Evolutionary conservation across 1,140 invertebrate species (phyloP).

Genomic region (Frieseomelitta varia): DNA sequence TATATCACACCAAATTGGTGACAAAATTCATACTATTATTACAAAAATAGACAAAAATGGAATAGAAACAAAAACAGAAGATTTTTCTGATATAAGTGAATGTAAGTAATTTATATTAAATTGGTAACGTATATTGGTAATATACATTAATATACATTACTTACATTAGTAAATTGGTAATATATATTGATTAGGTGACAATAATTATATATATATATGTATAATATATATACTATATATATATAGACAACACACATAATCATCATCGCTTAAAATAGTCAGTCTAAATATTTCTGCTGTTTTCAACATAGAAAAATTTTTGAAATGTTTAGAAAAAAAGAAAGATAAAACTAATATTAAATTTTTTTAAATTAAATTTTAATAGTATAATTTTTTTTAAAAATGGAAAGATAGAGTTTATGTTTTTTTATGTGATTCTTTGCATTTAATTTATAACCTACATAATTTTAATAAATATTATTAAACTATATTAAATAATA

Average conservation of each 20-base stretch:
- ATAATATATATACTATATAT: too few relatives aligned
- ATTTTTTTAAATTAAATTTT: background rate
- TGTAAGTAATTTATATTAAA: constrained; percentile 66
- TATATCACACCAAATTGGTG: constrained; percentile 77
- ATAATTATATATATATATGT: background rate
- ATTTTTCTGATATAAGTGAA: constrained; percentile 80
- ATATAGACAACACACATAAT: too few relatives aligned
- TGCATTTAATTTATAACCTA: too few relatives aligned
- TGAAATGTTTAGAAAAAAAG: background rate
- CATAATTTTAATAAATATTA: too few relatives aligned
- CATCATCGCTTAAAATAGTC: background rate
- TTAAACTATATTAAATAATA: too few relatives aligned
- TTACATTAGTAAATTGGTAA: background rate
- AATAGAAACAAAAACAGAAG: constrained; percentile 78
- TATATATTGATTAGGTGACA: too few relatives aligned
- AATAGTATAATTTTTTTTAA: background rate
- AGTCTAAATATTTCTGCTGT: background rate
- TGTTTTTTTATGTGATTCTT: background rate
- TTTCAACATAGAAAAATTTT: background rate
- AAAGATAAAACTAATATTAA: background rate
- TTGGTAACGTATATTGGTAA: background rate
- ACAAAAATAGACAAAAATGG: constrained; percentile 80
- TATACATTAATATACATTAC: background rate
- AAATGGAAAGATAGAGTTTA: background rate
- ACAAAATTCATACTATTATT: constrained; percentile 79